Evolutionary conservation across 2,113 vertebrate species (phyloP).

Genomic region (Gavialis gangeticus): DNA sequence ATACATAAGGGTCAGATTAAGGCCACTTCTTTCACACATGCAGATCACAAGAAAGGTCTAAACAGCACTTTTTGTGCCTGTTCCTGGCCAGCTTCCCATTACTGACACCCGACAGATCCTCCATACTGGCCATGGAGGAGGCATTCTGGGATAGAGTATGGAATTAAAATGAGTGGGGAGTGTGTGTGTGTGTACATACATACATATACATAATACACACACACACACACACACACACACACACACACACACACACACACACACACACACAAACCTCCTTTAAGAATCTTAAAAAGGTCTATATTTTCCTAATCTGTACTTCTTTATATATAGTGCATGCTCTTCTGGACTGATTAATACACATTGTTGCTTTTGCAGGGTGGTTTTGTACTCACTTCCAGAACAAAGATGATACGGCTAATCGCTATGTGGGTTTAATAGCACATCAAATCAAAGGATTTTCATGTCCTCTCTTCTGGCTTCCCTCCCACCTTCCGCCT

Average conservation of each 20-base stretch:
- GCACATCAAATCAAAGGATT: background rate
- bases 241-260: too few relatives aligned
- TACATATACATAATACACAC: too few relatives aligned
- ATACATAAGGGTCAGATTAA: conserved; percentile 64
- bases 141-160: background rate
- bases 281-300: too few relatives aligned
- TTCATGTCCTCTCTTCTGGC: background rate
- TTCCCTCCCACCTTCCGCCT: background rate
- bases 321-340: background rate
- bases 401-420: background rate
- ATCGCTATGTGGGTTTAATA: background rate
- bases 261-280: too few relatives aligned
- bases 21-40: conserved; percentile 71
- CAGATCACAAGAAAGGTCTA: conserved; percentile 31
- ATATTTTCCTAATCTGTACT: too few relatives aligned
- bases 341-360: background rate
- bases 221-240: too few relatives aligned
- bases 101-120: conserved; percentile 31
- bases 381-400: background rate
- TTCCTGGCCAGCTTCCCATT: conserved; percentile 5
- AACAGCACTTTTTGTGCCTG: conserved; percentile 43
- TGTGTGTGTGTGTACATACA: background rate
- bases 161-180: background rate
- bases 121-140: background rate
- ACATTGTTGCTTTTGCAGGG: background rate